Conservation (phyloP, 1,140 invertebrate genomes). For the Bombus picipes region DNA sequence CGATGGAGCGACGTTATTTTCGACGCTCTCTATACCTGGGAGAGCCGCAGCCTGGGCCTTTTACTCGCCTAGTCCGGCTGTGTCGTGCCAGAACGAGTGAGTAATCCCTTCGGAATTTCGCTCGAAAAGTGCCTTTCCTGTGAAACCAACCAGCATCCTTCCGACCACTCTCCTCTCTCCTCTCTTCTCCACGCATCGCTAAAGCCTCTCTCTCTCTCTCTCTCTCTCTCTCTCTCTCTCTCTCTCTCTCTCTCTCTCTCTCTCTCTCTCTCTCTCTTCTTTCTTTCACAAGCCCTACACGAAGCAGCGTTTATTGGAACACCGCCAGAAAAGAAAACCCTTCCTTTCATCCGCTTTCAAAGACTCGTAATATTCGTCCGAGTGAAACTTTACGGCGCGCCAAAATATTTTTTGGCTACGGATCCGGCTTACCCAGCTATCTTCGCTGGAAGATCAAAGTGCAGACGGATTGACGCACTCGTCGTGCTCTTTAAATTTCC, state of each 20-base stretch:
- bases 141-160: slow-evolving; percentile 28
- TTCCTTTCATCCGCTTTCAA: slow-evolving; percentile 17
- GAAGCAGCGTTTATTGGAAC: slow-evolving; percentile 4
- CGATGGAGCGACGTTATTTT: slow-evolving; percentile 24
- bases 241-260: background rate
- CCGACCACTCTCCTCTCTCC: background rate
- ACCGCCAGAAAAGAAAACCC: slow-evolving; percentile 7
- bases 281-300: background rate
- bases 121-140: slow-evolving; percentile 61
- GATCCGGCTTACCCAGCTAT: background rate
- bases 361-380: background rate
- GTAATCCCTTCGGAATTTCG: slow-evolving; percentile 69
- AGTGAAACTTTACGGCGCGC: background rate
- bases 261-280: background rate
- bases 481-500: too few relatives aligned
- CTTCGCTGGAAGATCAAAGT: slow-evolving; percentile 4
- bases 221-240: background rate
- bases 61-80: background rate
- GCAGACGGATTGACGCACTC: background rate
- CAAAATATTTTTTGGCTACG: background rate
- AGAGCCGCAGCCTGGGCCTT: too few relatives aligned
- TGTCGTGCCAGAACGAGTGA: slow-evolving; percentile 32
- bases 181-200: background rate
- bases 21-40: slow-evolving; percentile 37
- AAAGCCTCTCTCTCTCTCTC: background rate